These are phyloP conservation scores for Sylvia atricapilla DNA, from an alignment of 2,113 vertebrate genomes.

Conservation along the genomic window DNA sequence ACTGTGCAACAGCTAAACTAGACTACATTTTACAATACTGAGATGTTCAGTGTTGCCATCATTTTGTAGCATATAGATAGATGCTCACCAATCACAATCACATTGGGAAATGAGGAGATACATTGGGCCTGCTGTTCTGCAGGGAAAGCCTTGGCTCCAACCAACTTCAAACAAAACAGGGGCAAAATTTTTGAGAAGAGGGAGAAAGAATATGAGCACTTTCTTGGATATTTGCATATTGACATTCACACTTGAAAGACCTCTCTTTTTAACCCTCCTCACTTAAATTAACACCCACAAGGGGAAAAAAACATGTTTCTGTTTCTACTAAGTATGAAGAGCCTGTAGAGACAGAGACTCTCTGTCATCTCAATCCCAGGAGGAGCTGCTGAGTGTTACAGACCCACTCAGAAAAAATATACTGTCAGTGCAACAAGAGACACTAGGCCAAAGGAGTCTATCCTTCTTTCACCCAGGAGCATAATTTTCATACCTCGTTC, in stretches of 20 bases:
- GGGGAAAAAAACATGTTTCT: background rate
- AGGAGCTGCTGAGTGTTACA: background rate
- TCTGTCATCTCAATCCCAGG: background rate
- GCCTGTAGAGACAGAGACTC: background rate
- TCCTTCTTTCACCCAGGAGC: background rate
- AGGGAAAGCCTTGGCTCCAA: background rate
- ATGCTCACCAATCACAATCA: background rate
- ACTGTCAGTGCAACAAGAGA: background rate
- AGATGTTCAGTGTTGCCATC: background rate
- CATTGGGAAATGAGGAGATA: background rate
- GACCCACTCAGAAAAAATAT: background rate
- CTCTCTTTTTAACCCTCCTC: background rate
- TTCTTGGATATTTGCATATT: background rate
- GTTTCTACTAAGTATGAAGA: background rate
- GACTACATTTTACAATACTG: background rate
- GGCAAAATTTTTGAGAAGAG: background rate
- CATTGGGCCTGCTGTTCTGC: background rate
- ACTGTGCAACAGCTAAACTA: background rate
- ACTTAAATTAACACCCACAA: background rate
- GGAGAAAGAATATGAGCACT: background rate
- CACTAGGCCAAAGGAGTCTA: background rate
- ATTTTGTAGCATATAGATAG: background rate
- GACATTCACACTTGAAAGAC: background rate
- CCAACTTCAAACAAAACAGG: background rate
- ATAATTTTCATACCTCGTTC: slow-evolving; percentile 59